These are phyloP conservation scores for Drosophila heteroneura DNA, from an alignment of 2,888 invertebrate species.

Conservation along the genomic window DNA sequence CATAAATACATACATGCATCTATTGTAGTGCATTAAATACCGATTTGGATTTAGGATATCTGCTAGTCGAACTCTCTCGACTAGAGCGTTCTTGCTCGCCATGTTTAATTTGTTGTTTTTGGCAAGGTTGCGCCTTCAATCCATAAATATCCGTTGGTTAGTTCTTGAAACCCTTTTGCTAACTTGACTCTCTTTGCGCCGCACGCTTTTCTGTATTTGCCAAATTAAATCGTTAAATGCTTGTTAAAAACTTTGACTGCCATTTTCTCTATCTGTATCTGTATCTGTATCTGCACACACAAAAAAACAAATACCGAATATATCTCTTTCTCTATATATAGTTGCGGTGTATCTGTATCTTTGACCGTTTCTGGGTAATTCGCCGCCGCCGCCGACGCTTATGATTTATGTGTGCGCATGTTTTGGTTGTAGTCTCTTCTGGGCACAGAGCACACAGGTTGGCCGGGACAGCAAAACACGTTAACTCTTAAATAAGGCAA, in stretches of 20 bases:
- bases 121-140: constrained; percentile 81
- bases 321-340: constrained; percentile 22
- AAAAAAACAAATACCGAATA: background rate
- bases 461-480: constrained; percentile 31
- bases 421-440: constrained; percentile 61
- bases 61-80: background rate
- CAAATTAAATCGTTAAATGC: constrained; percentile 82
- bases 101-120: constrained; percentile 33
- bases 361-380: constrained; percentile 68
- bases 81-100: background rate
- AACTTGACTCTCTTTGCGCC: constrained; percentile 27
- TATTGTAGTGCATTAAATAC: accelerated
- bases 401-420: constrained; percentile 74
- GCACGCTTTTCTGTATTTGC: constrained; percentile 60
- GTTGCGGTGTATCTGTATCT: constrained; percentile 57
- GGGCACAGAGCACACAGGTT: constrained; percentile 53
- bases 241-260: constrained; percentile 82
- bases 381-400: constrained; percentile 67
- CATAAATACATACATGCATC: background rate
- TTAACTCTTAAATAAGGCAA: constrained; percentile 65
- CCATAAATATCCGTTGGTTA: constrained; percentile 77
- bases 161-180: constrained; percentile 57
- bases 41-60: background rate
- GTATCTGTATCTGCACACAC: constrained; percentile 11
- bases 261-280: constrained; percentile 53